Base-by-base conservation (phyloP, 2,797 vertebrate species). In the Parauchenoglanis punctatus region DNA sequence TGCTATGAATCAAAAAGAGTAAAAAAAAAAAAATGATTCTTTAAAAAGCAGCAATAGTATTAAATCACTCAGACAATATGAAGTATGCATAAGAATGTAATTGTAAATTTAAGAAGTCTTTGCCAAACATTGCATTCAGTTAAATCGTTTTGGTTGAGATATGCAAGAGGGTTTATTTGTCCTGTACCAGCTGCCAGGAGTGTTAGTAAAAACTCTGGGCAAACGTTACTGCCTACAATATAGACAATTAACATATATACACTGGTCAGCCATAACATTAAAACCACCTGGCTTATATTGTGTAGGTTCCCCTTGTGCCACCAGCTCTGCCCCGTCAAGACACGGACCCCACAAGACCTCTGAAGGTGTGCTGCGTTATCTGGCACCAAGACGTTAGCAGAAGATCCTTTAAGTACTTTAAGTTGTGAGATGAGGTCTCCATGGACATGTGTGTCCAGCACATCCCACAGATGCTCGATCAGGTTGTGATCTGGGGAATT, bases 1-100 rank as follows among this genome's bases (percentile, higher is more conserved):
- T 83, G 65, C 58, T 67, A 65, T 76, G 46, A 81, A 68, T 61
- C 40, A 73, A 17, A 40, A 67, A 49, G 59, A 20, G 1, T 40
- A 76, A 52, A 75, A 5, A 7, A 70, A 70, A 31, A 81, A 76
- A 65, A 25, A 25, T 59, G 17, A 46, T 85, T 59, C 52, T 80
- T 52, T 63, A 77, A 88, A 80, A 40, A 78, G 72, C 31, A 65
- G 7, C 44, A 70, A 82, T 83, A 81, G 70, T 88, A 70, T 89
- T 68, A 75, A 78, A n/a, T 54, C n/a, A 10, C 35, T n/a, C 20
- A 61, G 44, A 54, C 8, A 23, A 23, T 54, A 70, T 70, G 65
- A 83, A 83, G 65, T 70, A 40, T 7, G 28, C 5, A 56, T 68
- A 23, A 88, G 78, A 91, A 91, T 87, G 85, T 83, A 86, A 28